phyloP scores from a whole-genome alignment of 2,888 invertebrate species.

The Limnephilus marmoratus region DNA sequence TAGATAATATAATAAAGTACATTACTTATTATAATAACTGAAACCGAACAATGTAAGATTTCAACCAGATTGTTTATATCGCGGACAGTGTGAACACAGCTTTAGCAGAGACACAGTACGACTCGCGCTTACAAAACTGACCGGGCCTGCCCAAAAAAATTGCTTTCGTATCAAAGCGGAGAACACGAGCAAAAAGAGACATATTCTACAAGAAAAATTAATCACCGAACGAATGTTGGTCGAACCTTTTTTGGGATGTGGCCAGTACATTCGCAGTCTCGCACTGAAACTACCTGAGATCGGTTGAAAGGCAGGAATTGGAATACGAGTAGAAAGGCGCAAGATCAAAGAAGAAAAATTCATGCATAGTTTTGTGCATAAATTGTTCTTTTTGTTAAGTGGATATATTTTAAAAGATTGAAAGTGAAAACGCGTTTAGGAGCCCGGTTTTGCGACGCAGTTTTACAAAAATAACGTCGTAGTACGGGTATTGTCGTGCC shows the following conservation, averaged over 20 bases:
- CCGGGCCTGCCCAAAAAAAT: background rate
- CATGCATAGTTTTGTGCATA: background rate
- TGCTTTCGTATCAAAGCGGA: background rate
- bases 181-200: background rate
- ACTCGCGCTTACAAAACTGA: conserved; percentile 17
- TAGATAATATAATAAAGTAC: too few relatives aligned
- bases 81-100: background rate
- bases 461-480: conserved; percentile 58
- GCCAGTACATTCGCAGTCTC: background rate
- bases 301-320: background rate
- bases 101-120: background rate
- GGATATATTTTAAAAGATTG: background rate
- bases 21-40: too few relatives aligned
- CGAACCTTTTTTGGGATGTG: background rate
- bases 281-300: background rate
- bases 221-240: background rate
- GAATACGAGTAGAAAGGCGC: background rate
- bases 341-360: background rate
- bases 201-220: background rate
- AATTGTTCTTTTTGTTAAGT: background rate
- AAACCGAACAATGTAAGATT: background rate
- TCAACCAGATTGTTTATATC: background rate
- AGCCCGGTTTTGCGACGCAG: conserved; percentile 60
- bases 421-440: conserved; percentile 12
- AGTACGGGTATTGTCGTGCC: conserved; percentile 30